Conservation (phyloP, 2,888 invertebrate species). For the Nomada lathburiana region DNA sequence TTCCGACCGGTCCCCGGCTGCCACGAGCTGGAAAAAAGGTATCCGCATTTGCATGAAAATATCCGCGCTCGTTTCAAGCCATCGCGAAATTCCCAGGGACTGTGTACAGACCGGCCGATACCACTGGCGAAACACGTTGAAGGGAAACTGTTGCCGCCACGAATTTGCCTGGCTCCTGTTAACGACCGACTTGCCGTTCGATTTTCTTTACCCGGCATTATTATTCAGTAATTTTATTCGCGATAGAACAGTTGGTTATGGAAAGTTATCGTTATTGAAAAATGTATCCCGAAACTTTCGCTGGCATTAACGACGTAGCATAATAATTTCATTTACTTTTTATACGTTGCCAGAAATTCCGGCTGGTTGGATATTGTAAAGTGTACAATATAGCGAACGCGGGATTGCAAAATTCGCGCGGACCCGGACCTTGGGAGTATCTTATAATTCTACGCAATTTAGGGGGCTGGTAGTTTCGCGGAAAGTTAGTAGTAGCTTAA, state of each 20-base stretch:
- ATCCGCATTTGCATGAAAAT: conserved; percentile 73
- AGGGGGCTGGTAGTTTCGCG: background rate
- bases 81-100: conserved; percentile 25
- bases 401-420: too few relatives aligned
- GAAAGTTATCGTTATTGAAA: background rate
- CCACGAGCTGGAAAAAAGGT: conserved; percentile 30
- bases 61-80: conserved; percentile 48
- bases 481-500: conserved; percentile 5
- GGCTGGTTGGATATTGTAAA: too few relatives aligned
- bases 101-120: conserved; percentile 7
- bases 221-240: background rate
- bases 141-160: background rate
- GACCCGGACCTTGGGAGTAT: background rate
- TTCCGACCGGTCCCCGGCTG: conserved; percentile 43
- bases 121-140: background rate
- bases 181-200: background rate
- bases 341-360: too few relatives aligned
- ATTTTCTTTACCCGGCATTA: background rate
- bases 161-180: background rate
- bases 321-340: too few relatives aligned
- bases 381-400: too few relatives aligned
- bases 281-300: background rate
- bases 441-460: background rate
- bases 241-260: too few relatives aligned
- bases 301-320: background rate